A percentile compares a stretch with the other conserved stretches of the same genome.
Conservation (phyloP, 1,140 invertebrate genomes). For the Caligus rogercresseyi region DNA sequence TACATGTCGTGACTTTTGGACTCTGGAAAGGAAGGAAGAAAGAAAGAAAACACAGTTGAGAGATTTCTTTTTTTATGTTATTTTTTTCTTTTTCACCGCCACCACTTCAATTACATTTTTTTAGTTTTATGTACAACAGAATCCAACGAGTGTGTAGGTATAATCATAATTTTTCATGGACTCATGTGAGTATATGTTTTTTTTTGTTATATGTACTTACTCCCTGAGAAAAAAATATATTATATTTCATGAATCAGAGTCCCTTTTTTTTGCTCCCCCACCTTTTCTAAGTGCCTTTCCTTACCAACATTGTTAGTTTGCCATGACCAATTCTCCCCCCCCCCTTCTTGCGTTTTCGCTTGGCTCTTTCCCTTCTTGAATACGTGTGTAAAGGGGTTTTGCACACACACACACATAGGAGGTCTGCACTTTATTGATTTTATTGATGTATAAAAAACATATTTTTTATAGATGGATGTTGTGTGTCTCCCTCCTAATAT, state of each 20-base stretch:
- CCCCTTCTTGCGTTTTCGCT: too few relatives aligned
- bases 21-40: background rate
- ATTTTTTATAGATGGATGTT: too few relatives aligned
- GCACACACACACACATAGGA: too few relatives aligned
- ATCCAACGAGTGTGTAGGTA: too few relatives aligned
- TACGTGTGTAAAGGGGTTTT: too few relatives aligned
- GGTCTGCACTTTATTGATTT: background rate
- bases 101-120: background rate
- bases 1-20: background rate
- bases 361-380: too few relatives aligned
- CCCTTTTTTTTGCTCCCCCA: too few relatives aligned
- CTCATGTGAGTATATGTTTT: background rate
- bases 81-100: too few relatives aligned
- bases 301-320: background rate
- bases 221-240: background rate
- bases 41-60: background rate
- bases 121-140: background rate
- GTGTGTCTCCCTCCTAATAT: too few relatives aligned
- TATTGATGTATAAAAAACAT: background rate
- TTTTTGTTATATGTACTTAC: background rate
- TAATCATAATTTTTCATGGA: background rate
- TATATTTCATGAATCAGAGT: background rate
- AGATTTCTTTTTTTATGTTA: too few relatives aligned
- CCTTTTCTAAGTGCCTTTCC: too few relatives aligned
- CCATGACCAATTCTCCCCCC: too few relatives aligned